phyloP scores from a whole-genome alignment of 2,888 invertebrate species.

The Morpho deidamia region DNA sequence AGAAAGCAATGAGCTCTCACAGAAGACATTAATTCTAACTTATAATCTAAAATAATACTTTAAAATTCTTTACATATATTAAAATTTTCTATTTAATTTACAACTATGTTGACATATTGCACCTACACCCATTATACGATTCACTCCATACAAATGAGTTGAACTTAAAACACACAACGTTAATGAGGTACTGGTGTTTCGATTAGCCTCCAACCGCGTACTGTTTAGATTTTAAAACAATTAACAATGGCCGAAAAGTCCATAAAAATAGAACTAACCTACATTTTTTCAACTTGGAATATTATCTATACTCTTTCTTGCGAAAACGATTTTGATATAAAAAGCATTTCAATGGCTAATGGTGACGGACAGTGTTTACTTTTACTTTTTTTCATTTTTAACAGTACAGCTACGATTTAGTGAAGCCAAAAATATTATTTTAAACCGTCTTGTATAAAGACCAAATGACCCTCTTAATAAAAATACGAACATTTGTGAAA shows the following conservation, averaged over 20 bases:
- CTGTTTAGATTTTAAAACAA: conserved; percentile 27
- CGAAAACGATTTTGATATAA: conserved; percentile 20
- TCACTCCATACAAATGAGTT: not conserved
- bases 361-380: conserved; percentile 9
- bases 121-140: not conserved
- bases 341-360: conserved; percentile 19
- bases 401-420: conserved; percentile 4
- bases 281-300: conserved; percentile 17
- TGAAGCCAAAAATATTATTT: not conserved
- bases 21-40: too few relatives aligned
- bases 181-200: not conserved
- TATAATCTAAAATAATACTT: too few relatives aligned
- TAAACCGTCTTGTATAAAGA: too few relatives aligned
- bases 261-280: conserved; percentile 17
- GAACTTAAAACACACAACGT: not conserved
- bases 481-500: too few relatives aligned
- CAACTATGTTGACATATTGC: not conserved
- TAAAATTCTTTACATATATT: too few relatives aligned
- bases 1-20: too few relatives aligned
- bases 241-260: conserved; percentile 43
- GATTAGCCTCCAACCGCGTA: not conserved
- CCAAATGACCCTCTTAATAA: too few relatives aligned
- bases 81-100: too few relatives aligned
- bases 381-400: conserved; percentile 16
- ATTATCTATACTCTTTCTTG: conserved; percentile 15